phyloP scores from a whole-genome alignment of 1,140 invertebrate species.

The Lasioglossum baleicum region DNA sequence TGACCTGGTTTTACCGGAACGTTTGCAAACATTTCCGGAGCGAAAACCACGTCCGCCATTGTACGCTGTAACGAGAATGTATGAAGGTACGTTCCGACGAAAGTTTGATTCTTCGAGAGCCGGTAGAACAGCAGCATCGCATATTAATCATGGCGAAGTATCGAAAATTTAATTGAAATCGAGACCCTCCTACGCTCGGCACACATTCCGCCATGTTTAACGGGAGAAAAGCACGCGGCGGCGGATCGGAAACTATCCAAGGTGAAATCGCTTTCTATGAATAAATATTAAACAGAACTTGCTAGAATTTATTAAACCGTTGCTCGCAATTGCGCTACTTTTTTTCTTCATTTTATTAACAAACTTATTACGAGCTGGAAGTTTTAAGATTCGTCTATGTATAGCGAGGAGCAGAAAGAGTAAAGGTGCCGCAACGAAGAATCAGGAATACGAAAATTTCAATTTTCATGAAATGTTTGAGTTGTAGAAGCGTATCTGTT shows the following conservation, averaged over 20 bases:
- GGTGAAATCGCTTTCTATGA: background rate
- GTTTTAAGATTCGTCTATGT: too few species aligned
- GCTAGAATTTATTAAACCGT: too few species aligned
- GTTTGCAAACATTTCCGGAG: conserved; percentile 49
- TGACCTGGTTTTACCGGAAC: conserved; percentile 60
- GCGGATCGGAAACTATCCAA: background rate
- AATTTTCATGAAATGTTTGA: too few species aligned
- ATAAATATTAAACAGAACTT: background rate
- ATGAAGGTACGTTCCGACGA: conserved; percentile 16
- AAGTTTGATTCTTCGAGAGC: conserved; percentile 21
- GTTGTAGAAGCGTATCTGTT: too few species aligned
- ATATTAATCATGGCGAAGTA: conserved; percentile 15
- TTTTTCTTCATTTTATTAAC: too few species aligned
- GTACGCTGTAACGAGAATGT: conserved; percentile 10
- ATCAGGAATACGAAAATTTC: too few species aligned
- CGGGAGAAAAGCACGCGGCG: too few species aligned
- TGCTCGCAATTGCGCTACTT: too few species aligned
- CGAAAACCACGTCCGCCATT: conserved; percentile 43
- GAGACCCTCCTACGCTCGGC: background rate
- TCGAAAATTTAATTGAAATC: conserved; percentile 30
- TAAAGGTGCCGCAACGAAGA: too few species aligned
- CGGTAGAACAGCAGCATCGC: background rate
- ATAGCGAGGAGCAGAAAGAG: too few species aligned
- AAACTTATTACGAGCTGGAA: too few species aligned
- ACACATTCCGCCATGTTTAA: background rate